A percentile compares a stretch with the other conserved stretches of the same genome.
These are phyloP conservation scores for Dipodomys stephensi DNA, from an alignment of 2,113 vertebrate species.

Conservation along the genomic window DNA sequence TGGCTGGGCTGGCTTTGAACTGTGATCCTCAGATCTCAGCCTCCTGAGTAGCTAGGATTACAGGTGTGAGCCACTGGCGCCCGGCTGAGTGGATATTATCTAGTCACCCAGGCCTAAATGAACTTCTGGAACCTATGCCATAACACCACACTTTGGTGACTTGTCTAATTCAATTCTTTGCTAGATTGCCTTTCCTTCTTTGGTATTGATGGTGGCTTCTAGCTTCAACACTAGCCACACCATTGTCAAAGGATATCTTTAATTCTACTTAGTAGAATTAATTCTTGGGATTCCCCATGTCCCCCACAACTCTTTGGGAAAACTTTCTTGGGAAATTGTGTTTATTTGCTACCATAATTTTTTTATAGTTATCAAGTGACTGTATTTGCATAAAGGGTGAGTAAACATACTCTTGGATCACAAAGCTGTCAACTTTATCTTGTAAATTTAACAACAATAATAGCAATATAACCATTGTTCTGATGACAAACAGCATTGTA, in stretches of 20 bases:
- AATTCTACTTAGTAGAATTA: neutral
- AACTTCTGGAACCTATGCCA: neutral
- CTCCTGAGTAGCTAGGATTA: no score
- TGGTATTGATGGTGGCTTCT: neutral
- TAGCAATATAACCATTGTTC: neutral
- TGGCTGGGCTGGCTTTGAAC: no score
- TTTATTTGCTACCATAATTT: neutral
- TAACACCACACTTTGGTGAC: neutral
- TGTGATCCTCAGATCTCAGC: no score
- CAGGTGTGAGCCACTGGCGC: no score
- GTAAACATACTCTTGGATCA: neutral
- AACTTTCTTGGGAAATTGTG: neutral
- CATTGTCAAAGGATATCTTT: neutral
- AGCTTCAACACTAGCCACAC: neutral
- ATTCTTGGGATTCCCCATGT: neutral
- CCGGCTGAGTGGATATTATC: neutral
- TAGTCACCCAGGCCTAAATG: neutral
- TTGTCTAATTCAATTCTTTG: neutral
- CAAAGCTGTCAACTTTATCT: neutral
- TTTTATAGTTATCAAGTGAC: conserved; percentile 26
- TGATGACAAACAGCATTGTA: neutral
- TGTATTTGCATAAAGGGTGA: neutral
- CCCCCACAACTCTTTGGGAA: neutral
- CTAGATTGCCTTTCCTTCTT: neutral
- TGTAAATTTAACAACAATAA: neutral